Conservation (phyloP, 1,140 invertebrate genomes). For the Mesaphorura yosii region DNA sequence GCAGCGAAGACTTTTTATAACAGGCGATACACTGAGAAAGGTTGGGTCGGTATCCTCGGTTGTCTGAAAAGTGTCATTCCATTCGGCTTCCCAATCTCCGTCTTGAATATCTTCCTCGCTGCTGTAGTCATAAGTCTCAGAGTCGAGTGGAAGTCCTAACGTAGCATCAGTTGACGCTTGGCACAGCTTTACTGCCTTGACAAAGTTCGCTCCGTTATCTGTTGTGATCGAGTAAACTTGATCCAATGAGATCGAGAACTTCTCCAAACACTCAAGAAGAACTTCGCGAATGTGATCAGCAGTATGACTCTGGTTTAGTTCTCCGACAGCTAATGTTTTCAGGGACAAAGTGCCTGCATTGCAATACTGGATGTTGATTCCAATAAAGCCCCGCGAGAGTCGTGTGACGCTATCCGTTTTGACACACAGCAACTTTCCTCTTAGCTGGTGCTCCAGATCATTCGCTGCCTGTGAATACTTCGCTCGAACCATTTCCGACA, state of each 20-base stretch:
- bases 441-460: neutral
- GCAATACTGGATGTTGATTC: neutral
- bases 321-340: neutral
- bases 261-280: neutral
- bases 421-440: neutral
- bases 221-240: neutral
- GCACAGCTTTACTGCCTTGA: neutral
- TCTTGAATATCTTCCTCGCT: neutral
- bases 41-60: neutral
- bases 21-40: neutral
- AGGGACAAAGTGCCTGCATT: neutral
- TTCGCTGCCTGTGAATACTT: neutral
- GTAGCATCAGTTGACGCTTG: neutral
- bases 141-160: neutral
- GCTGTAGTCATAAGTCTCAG: neutral
- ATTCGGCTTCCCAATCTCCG: neutral
- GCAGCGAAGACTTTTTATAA: neutral
- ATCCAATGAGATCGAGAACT: neutral
- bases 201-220: neutral
- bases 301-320: neutral
- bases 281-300: neutral
- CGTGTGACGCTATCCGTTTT: neutral
- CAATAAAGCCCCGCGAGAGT: neutral
- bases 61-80: too few relatives aligned
- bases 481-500: neutral